Evolutionary conservation across 1,140 invertebrate species (phyloP).

Genomic region (Cryptotermes secundus): DNA sequence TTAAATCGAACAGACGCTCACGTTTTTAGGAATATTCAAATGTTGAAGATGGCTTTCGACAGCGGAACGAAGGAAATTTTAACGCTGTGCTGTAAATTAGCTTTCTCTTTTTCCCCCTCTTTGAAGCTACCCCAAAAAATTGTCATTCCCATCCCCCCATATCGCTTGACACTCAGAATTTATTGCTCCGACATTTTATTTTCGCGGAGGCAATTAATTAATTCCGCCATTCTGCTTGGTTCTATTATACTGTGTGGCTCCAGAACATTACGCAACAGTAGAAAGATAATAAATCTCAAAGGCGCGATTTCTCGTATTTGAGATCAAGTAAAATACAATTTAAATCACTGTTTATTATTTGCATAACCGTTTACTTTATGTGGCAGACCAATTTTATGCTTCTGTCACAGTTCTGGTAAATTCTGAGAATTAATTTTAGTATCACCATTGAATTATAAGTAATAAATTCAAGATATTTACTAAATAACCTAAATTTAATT

Average conservation of each 20-base stretch:
- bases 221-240: conserved; percentile 24
- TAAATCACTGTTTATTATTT: background rate
- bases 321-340: background rate
- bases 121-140: conserved; percentile 11
- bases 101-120: background rate
- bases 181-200: conserved; percentile 25
- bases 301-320: background rate
- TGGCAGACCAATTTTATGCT: too few relatives aligned
- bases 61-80: conserved; percentile 5
- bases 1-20: background rate
- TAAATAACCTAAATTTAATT: too few relatives aligned
- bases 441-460: too few relatives aligned
- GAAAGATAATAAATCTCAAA: background rate
- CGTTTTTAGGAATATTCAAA: background rate
- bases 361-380: too few relatives aligned
- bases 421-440: too few relatives aligned
- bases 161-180: conserved; percentile 24
- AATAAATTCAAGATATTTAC: too few relatives aligned
- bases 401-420: too few relatives aligned
- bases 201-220: conserved; percentile 28
- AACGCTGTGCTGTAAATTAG: conserved; percentile 16
- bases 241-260: conserved; percentile 18
- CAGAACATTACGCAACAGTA: background rate
- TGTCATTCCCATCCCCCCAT: conserved; percentile 22
- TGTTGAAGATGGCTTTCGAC: background rate